Evolutionary conservation across 2,113 vertebrate species (phyloP).

Genomic region (Elaphurus davidianus): DNA sequence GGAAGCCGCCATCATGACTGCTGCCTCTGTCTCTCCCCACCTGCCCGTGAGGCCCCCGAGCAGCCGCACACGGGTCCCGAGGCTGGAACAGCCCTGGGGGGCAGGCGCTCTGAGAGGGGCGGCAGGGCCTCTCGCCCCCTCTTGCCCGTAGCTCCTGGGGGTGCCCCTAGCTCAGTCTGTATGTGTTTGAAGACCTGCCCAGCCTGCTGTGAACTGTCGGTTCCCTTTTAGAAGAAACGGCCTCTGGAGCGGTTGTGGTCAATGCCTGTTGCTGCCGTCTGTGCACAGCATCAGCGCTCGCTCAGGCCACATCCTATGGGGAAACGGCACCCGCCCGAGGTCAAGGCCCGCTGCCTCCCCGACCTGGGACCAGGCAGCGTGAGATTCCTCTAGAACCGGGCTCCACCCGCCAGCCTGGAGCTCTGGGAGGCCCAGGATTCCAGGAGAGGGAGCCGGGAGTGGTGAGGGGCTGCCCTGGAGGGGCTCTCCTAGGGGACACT

Average conservation of each 20-base stretch:
- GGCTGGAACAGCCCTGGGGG: too few relatives aligned
- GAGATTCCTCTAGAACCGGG: not conserved
- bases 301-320: slow-evolving; percentile 21
- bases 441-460: not conserved
- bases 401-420: not conserved
- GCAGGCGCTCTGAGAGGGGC: not conserved
- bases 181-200: not conserved
- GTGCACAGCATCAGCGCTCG: not conserved
- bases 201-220: not conserved
- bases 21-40: not conserved
- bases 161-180: accelerated
- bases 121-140: accelerated
- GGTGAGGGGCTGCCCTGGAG: too few relatives aligned
- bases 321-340: not conserved
- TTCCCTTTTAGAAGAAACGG: not conserved
- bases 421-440: not conserved
- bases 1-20: not conserved
- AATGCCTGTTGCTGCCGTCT: not conserved
- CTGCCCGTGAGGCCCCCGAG: not conserved
- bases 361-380: not conserved
- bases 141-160: not conserved
- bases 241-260: slow-evolving; percentile 61
- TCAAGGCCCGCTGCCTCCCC: not conserved
- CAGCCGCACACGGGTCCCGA: accelerated
- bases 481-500: not conserved